These are phyloP conservation scores for Drosophila tropicalis DNA, from an alignment of 1,140 invertebrate genomes.

Conservation along the genomic window DNA sequence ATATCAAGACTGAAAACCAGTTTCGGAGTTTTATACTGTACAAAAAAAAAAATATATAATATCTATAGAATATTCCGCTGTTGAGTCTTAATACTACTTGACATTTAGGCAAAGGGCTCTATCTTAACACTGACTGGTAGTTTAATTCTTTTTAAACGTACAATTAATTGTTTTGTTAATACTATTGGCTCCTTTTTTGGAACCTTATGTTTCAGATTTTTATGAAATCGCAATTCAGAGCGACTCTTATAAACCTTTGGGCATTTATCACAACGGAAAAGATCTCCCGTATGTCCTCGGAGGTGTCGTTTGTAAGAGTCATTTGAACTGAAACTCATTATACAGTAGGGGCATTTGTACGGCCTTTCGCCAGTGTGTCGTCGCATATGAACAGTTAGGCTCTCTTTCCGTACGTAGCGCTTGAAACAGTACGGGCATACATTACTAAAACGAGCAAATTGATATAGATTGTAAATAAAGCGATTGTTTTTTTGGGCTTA, in stretches of 20 bases:
- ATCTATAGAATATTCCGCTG: background rate
- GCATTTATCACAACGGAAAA: conserved; percentile 16
- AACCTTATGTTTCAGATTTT: background rate
- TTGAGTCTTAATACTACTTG: background rate
- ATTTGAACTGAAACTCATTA: background rate
- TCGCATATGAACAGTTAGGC: background rate
- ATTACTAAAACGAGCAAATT: conserved; percentile 2
- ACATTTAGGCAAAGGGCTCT: background rate
- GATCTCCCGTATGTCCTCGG: conserved; percentile 14
- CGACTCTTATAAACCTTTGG: background rate
- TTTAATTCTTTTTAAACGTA: conserved; percentile 7
- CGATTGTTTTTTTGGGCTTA: background rate
- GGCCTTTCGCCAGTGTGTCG: background rate
- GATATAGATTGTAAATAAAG: background rate
- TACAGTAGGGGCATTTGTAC: conserved; percentile 6
- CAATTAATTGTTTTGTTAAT: conserved; percentile 2
- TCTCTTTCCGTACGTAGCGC: conserved; percentile 7
- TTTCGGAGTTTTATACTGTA: background rate
- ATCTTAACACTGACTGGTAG: background rate
- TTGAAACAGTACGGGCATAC: background rate
- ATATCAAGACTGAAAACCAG: background rate
- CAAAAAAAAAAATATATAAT: background rate
- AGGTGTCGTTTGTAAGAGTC: conserved; percentile 1
- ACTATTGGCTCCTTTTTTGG: background rate
- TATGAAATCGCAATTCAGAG: background rate